phyloP scores from a whole-genome alignment of 2,888 invertebrate species.

The Horisme vitalbata region DNA sequence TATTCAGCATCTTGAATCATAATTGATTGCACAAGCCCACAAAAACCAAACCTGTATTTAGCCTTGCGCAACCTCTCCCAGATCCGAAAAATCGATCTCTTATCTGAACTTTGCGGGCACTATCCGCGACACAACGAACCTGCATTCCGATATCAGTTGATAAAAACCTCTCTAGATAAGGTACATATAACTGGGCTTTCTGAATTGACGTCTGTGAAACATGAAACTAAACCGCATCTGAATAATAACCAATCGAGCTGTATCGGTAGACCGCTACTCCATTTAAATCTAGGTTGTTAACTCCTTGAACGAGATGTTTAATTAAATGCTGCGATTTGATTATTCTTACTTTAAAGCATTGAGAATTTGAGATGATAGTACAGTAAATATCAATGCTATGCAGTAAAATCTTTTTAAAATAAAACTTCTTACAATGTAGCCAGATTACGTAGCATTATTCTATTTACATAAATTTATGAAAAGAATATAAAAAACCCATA shows the following conservation, averaged over 20 bases:
- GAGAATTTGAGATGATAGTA: too few species aligned
- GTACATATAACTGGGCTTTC: constrained; percentile 35
- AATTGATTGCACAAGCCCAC: background rate
- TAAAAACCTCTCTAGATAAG: constrained; percentile 65
- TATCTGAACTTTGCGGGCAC: constrained; percentile 48
- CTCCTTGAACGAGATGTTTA: constrained; percentile 8
- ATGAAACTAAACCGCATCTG: constrained; percentile 37
- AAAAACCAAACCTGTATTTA: constrained; percentile 4
- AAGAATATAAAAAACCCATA: too few species aligned
- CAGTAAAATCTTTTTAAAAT: too few species aligned
- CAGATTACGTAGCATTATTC: too few species aligned
- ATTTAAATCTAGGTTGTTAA: constrained; percentile 15
- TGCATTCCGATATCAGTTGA: constrained; percentile 52
- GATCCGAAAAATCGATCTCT: constrained; percentile 36
- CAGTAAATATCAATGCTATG: too few species aligned
- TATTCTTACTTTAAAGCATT: constrained; percentile 7
- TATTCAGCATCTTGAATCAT: background rate
- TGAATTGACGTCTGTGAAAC: constrained; percentile 50
- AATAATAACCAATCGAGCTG: constrained; percentile 28
- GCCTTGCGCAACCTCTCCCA: background rate
- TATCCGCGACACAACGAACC: constrained; percentile 44
- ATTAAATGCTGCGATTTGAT: constrained; percentile 10
- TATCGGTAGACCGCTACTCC: constrained; percentile 26
- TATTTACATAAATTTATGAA: too few species aligned
- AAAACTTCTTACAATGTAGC: too few species aligned